Conservation (phyloP, 1,140 invertebrate genomes). For the Vollenhovia emeryi region DNA sequence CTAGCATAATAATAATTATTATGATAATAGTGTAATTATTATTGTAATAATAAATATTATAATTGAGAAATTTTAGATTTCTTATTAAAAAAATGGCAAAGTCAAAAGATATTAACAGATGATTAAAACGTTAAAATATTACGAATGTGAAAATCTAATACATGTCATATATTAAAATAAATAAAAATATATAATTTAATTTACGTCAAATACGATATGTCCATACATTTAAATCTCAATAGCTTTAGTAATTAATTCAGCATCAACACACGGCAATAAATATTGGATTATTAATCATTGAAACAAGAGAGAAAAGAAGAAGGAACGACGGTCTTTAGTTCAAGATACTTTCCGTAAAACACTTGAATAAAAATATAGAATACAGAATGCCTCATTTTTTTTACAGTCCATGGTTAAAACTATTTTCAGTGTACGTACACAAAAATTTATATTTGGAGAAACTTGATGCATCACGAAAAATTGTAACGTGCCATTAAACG, state of each 20-base stretch:
- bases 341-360: background rate
- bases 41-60: background rate
- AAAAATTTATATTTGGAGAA: conserved; percentile 6
- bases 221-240: background rate
- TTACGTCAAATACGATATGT: background rate
- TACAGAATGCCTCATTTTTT: background rate
- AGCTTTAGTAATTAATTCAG: background rate
- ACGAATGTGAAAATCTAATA: conserved; percentile 1
- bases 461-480: background rate
- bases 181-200: background rate
- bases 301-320: background rate
- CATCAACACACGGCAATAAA: background rate
- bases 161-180: background rate
- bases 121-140: background rate
- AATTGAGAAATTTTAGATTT: background rate
- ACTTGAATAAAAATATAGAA: background rate
- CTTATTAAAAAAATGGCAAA: background rate
- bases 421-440: background rate
- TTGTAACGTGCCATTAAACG: conserved; percentile 17
- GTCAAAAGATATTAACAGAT: background rate
- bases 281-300: background rate
- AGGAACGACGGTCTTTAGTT: background rate
- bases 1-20: background rate
- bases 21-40: background rate
- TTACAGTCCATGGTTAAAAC: background rate